Base-by-base conservation (phyloP, 2,797 vertebrate species). In the Myotis myotis region DNA sequence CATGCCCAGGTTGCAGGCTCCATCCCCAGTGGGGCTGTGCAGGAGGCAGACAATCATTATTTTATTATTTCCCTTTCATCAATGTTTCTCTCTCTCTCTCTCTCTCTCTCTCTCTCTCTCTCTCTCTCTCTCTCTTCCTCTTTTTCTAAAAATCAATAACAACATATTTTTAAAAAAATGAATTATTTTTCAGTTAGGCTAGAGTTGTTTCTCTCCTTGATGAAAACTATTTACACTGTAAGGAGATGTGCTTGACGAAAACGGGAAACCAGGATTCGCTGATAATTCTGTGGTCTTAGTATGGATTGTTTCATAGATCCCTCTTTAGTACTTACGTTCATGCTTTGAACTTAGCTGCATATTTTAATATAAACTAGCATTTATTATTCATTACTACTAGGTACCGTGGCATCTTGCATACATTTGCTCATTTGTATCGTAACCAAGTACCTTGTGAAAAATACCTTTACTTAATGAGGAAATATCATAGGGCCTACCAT, bases 401-500 rank as follows among this genome's bases (percentile, higher is more conserved):
- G 55, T 13, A 49, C n/a, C 12, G n/a, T 33, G 25, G 22, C 28
- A 51, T 7, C 49, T 80, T 20, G 28, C n/a, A 41, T 44, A n/a
- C 6, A 49, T 87, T 68, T 87, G 36, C 9, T 72, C 3, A 55
- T 83, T 78, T 79, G 25, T 8, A 19, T 85, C 6, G n/a, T 13
- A 84, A 51, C 49, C 7, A 78, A 92, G 87, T 30, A 0, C 81
- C 94, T 90, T 95, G 44, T 93, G 78, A 87, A 95, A 95, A 97
- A 86, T 70, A 38, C 25, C 68, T 71, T 96, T 97, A 41, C 15
- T 90, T 96, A 94, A 96, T 90, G 66, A 91, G 53, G 53, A 51
- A 95, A 70, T 25, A 79, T 20, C 64, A 47, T 68, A 41, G 68
- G 9, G 23, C 30, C 53, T 85, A 72, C 30, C 84, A 82, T 71